Evolutionary conservation across 2,888 invertebrate species (phyloP).

Genomic region (Aelia acuminata): DNA sequence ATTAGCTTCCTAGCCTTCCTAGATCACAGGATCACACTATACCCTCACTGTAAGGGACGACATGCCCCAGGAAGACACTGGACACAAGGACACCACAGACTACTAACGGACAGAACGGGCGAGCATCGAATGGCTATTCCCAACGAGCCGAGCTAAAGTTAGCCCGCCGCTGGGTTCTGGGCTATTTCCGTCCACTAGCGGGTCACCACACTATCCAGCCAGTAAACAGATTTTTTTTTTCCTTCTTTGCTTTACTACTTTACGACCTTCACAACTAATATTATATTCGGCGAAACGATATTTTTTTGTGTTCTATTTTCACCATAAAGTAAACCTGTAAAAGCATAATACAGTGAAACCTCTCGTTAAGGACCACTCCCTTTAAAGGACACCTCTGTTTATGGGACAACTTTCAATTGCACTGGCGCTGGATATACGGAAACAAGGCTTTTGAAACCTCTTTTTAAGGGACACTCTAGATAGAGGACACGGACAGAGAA

Average conservation of each 20-base stretch:
- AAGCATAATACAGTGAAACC: no score
- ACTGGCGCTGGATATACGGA: no score
- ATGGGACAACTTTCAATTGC: no score
- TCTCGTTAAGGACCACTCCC: no score
- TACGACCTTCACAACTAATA: not conserved
- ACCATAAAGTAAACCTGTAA: no score
- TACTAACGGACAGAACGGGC: not conserved
- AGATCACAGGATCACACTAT: not conserved
- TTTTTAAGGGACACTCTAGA: no score
- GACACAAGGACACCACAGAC: conserved; percentile 14
- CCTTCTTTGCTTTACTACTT: not conserved
- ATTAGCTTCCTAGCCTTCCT: not conserved
- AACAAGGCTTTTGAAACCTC: no score
- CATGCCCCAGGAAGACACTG: not conserved
- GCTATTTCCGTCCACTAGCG: not conserved
- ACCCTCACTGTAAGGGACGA: not conserved
- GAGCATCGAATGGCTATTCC: not conserved
- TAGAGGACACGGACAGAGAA: no score
- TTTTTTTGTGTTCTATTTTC: no score
- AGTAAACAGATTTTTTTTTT: not conserved
- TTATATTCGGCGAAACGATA: no score
- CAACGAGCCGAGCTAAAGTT: not conserved
- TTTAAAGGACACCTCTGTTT: no score
- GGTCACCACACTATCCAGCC: conserved; percentile 11
- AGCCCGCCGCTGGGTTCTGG: not conserved